Base-by-base conservation (phyloP, 2,113 vertebrate genomes). In the Salvator merianae region DNA sequence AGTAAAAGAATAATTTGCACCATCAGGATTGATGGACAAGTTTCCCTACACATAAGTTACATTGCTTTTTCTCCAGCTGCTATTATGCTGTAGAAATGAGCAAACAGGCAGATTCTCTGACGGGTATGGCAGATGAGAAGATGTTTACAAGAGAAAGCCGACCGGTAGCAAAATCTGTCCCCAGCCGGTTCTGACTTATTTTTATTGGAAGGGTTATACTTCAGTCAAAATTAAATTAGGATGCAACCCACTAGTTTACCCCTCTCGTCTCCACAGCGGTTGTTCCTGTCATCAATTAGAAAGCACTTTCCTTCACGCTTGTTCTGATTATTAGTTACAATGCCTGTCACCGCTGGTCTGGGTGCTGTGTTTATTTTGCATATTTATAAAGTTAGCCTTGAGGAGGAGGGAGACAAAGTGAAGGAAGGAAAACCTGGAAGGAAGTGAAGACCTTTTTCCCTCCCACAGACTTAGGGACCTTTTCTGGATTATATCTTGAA, bases 171-270 rank as follows among this genome's bases (percentile, higher is more conserved):
- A 32, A 62, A 7, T 79, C 84, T 88, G 9, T 75, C 87, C 88
- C n/a, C 65, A 78, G 28, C 28, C 66, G 69, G 65, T 24, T 62
- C 81, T 68, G 78, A 80, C 86, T 84, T 36, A 50, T 82, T 88
- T 87, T 9, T 62, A 89, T 71, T 20, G 2, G 63, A 74, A 16
- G 4, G 91, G 85, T 70, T 81, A 55, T 63, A 85, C 82, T 38
- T 86, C 76, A 62, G 38, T 68, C 66, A 0, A 87, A 73, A 73
- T 82, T 8, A 84, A 89, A 90, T 82, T 68, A 82, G 77, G 50
- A 65, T 40, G 40, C 28, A 81, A 69, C 55, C 63, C 76, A 5
- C 71, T n/a, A 89, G n/a, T 85, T 77, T 53, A 88, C 77, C 76
- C 70, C 7, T 85, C 69, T 20, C 5, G 55, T 59, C 55, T 83